A percentile compares a stretch with the other conserved stretches of the same genome.
Conservation (phyloP, 2,113 vertebrate species). For the Indicator indicator region DNA sequence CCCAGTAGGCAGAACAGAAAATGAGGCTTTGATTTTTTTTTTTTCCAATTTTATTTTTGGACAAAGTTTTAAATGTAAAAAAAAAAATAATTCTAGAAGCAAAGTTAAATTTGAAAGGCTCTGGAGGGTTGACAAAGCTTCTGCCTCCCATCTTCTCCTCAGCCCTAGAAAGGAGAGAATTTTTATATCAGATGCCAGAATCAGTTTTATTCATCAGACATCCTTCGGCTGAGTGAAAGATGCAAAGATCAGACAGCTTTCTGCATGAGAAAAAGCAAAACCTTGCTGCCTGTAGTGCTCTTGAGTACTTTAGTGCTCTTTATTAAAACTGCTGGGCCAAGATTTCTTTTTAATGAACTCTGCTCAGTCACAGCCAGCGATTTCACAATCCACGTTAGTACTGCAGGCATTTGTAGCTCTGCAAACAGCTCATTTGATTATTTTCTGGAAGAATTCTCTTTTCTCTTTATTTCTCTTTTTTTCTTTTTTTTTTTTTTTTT, state of each 20-base stretch:
- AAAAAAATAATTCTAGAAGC: background rate
- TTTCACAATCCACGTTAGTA: slow-evolving; percentile 54
- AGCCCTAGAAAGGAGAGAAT: background rate
- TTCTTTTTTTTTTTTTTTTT: too few species aligned
- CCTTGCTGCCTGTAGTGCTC: slow-evolving; percentile 35
- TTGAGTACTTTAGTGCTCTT: background rate
- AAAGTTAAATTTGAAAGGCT: background rate
- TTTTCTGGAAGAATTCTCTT: slow-evolving; percentile 13
- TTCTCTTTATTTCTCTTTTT: too few species aligned
- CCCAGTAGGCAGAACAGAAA: background rate
- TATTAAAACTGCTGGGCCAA: slow-evolving; percentile 46
- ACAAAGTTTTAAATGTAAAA: background rate
- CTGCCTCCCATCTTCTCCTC: background rate
- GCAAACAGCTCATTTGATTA: slow-evolving; percentile 52
- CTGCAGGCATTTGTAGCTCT: slow-evolving; percentile 26
- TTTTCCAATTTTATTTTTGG: too few species aligned
- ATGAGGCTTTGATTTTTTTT: background rate
- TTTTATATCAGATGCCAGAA: background rate
- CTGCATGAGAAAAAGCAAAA: slow-evolving; percentile 25
- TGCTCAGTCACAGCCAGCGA: slow-evolving; percentile 49
- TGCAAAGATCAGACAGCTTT: slow-evolving; percentile 8
- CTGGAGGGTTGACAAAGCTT: background rate
- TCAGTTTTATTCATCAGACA: slow-evolving; percentile 3
- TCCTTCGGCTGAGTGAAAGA: slow-evolving; percentile 36
- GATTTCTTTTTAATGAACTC: slow-evolving; percentile 68